Evolutionary conservation across 2,113 vertebrate species (phyloP).

Genomic region (Lates calcarifer): DNA sequence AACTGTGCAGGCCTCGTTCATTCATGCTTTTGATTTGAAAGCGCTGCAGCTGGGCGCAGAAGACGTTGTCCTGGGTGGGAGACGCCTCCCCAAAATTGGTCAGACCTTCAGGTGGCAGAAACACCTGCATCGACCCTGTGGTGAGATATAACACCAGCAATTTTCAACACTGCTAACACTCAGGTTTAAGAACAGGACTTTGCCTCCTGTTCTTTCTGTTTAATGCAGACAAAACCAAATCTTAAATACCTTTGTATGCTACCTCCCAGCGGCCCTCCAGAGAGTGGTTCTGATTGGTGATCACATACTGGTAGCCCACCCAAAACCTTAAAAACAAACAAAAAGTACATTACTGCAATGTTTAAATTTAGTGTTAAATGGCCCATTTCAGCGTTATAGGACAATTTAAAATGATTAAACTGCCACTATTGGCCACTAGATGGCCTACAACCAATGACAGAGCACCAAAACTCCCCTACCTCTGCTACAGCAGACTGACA

Average conservation of each 20-base stretch:
- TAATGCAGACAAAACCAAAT: background rate
- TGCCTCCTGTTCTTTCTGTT: background rate
- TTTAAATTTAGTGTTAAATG: background rate
- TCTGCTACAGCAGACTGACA: background rate
- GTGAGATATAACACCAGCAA: background rate
- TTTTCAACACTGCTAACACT: background rate
- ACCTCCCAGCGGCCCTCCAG: slow-evolving; percentile 97
- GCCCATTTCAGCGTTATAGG: background rate
- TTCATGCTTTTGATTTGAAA: slow-evolving; percentile 92
- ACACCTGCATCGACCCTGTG: slow-evolving; percentile 92
- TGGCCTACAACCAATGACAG: slow-evolving; percentile 39
- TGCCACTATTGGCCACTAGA: slow-evolving; percentile 52
- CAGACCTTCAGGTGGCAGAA: slow-evolving; percentile 91
- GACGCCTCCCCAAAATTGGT: slow-evolving; percentile 85
- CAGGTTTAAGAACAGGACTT: background rate
- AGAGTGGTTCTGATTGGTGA: slow-evolving; percentile 93
- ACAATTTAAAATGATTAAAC: background rate
- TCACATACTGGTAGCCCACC: slow-evolving; percentile 98
- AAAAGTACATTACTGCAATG: background rate
- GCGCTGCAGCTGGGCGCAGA: slow-evolving; percentile 96
- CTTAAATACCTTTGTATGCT: slow-evolving; percentile 91
- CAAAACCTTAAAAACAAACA: slow-evolving; percentile 87
- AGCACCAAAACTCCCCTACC: background rate
- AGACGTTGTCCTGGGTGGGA: slow-evolving; percentile 90
- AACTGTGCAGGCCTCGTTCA: slow-evolving; percentile 94